Conservation (phyloP, 2,797 vertebrate genomes). For the Vultur gryphus region DNA sequence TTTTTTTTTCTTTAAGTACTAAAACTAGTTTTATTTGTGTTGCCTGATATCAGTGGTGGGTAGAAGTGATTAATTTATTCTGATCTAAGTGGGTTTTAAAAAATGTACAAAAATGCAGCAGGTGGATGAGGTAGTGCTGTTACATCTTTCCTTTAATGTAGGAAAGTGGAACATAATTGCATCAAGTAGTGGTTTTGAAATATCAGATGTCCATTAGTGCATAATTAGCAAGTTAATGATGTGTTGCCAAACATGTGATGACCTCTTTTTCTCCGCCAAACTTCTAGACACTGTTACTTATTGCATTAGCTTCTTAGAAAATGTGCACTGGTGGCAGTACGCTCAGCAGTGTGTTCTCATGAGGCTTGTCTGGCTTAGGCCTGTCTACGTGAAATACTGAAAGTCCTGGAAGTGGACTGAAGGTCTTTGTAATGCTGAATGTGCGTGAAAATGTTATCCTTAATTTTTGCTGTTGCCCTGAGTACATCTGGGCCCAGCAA, state of each 20-base stretch:
- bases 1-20: not conserved
- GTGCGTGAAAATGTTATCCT: not conserved
- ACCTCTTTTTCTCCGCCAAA: constrained; percentile 52
- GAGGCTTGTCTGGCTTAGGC: not conserved
- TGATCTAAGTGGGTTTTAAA: not conserved
- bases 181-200: constrained; percentile 80
- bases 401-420: not conserved
- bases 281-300: constrained; percentile 19
- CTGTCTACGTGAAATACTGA: not conserved
- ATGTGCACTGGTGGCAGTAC: not conserved
- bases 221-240: constrained; percentile 85
- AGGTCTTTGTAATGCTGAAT: not conserved
- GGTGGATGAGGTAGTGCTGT: constrained; percentile 12
- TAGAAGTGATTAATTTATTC: not conserved
- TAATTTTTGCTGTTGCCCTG: not conserved
- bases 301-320: not conserved
- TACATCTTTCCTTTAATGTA: constrained; percentile 18
- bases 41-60: not conserved
- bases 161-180: constrained; percentile 79
- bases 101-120: not conserved
- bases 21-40: not conserved
- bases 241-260: constrained; percentile 82
- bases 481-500: no score
- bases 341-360: not conserved
- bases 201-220: constrained; percentile 80